Conservation (phyloP, 2,888 invertebrate species). For the Graphium colonna region DNA sequence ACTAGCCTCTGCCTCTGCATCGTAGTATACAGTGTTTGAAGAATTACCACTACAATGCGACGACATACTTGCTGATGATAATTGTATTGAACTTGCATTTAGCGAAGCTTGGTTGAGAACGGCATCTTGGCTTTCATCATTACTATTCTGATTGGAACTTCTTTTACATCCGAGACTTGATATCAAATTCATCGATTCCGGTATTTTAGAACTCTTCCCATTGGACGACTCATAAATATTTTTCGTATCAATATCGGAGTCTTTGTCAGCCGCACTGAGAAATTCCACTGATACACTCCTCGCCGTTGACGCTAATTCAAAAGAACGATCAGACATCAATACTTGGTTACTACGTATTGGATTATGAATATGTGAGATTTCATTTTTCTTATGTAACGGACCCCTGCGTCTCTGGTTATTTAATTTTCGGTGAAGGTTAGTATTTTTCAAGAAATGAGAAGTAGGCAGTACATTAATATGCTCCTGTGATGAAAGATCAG, state of each 20-base stretch:
- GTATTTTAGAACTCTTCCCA: conserved; percentile 78
- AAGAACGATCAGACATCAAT: conserved; percentile 54
- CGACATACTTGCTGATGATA: conserved; percentile 72
- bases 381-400: conserved; percentile 80
- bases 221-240: conserved; percentile 86
- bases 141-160: conserved; percentile 44
- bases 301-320: conserved; percentile 78
- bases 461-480: conserved; percentile 69
- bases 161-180: conserved; percentile 74
- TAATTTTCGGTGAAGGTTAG: conserved; percentile 76
- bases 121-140: conserved; percentile 47
- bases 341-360: conserved; percentile 78
- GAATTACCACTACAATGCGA: conserved; percentile 73
- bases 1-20: conserved; percentile 66
- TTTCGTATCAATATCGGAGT: conserved; percentile 83
- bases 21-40: conserved; percentile 72
- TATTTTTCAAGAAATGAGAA: conserved; percentile 72
- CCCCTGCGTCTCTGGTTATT: conserved; percentile 87
- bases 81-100: conserved; percentile 48
- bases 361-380: conserved; percentile 87
- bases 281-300: conserved; percentile 84
- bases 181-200: conserved; percentile 72
- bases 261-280: conserved; percentile 83
- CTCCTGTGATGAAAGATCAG: conserved; percentile 83
- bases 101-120: conserved; percentile 34